phyloP scores from a whole-genome alignment of 1,140 invertebrate species.

The Prorops nasuta region DNA sequence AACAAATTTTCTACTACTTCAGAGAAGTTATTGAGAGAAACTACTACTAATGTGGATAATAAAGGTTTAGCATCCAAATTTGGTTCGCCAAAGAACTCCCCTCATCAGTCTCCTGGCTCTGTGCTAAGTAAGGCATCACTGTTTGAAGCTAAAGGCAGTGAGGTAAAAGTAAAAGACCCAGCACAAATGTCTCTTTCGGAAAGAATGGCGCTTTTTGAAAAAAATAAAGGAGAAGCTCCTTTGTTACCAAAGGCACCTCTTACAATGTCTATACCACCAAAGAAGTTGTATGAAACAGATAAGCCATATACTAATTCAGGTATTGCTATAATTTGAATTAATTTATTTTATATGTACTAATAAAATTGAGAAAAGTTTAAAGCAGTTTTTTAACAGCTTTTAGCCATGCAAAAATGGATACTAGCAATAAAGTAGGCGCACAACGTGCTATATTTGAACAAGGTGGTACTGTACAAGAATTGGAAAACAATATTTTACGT shows the following conservation, averaged over 20 bases:
- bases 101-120: conserved; percentile 43
- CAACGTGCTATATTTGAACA: conserved; percentile 40
- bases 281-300: conserved; percentile 39
- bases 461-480: conserved; percentile 33
- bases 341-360: not conserved
- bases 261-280: conserved; percentile 62
- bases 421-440: conserved; percentile 25
- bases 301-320: conserved; percentile 13
- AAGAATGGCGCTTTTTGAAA: conserved; percentile 75
- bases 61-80: conserved; percentile 19
- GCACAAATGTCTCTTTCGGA: conserved; percentile 73
- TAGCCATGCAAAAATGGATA: conserved; percentile 11
- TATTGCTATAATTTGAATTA: not conserved
- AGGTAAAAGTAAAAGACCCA: conserved; percentile 64
- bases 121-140: conserved; percentile 65
- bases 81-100: conserved; percentile 41
- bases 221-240: conserved; percentile 63
- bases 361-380: not conserved
- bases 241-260: conserved; percentile 73
- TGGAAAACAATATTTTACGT: conserved; percentile 45
- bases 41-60: not conserved
- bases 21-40: not conserved
- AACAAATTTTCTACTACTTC: not conserved
- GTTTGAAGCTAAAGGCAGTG: conserved; percentile 61
- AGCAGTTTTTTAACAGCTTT: not conserved